Evolutionary conservation across 2,113 vertebrate genomes (phyloP).

Genomic region (Dicerorhinus sumatrensis): DNA sequence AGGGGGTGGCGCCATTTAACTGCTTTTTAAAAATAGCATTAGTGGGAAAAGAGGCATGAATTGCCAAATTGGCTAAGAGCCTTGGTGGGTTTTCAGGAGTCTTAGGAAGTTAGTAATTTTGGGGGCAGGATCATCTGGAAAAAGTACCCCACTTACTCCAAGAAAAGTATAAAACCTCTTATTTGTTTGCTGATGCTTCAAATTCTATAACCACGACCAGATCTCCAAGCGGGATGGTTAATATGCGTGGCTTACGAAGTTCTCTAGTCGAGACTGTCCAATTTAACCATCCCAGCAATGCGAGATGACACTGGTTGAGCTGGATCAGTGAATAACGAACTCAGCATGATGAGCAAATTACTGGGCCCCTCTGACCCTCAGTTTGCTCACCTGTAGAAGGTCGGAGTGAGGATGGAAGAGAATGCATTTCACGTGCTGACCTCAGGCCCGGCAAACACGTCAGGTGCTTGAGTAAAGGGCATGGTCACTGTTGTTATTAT

Average conservation of each 20-base stretch:
- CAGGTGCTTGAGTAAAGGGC: background rate
- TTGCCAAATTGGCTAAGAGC: background rate
- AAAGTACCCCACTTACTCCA: background rate
- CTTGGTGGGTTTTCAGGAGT: background rate
- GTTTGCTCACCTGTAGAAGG: background rate
- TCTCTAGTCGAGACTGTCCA: background rate
- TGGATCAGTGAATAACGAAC: background rate
- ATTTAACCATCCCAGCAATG: background rate
- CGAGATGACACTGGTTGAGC: too few species aligned
- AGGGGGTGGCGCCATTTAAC: background rate
- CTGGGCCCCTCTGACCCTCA: background rate
- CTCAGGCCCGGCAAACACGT: fast-evolving
- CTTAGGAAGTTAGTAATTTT: background rate
- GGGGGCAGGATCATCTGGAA: background rate
- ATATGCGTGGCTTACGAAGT: background rate
- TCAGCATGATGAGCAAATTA: fast-evolving
- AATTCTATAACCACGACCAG: background rate
- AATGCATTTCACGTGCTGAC: fast-evolving
- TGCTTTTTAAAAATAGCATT: background rate
- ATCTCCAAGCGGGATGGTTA: background rate
- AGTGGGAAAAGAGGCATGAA: background rate
- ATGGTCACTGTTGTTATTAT: too few species aligned
- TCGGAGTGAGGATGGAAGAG: fast-evolving
- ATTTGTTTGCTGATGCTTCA: background rate
- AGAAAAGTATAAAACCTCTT: background rate